phyloP scores from a whole-genome alignment of 2,797 vertebrate species.

The Mus minutoides region DNA sequence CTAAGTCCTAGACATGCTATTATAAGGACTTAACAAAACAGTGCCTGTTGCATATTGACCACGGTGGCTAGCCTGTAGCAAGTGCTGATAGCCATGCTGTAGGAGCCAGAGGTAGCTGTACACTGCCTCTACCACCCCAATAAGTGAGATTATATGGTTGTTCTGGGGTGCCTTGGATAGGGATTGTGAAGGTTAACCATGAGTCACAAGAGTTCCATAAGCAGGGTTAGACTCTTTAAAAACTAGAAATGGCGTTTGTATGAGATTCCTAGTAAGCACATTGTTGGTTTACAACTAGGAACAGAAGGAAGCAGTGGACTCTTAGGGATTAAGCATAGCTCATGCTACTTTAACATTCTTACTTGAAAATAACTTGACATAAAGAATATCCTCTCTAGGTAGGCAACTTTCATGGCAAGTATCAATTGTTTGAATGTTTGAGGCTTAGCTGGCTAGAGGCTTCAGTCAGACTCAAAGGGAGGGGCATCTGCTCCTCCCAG shows the following conservation, averaged over 20 bases:
- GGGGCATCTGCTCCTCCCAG: neutral
- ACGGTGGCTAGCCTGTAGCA: neutral
- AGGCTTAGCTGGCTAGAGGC: neutral
- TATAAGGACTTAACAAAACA: neutral
- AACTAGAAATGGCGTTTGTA: neutral
- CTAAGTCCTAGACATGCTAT: neutral
- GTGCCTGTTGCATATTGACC: neutral
- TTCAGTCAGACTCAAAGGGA: neutral
- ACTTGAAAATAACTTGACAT: neutral
- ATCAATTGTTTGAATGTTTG: neutral
- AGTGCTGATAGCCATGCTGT: neutral
- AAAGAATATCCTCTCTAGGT: neutral
- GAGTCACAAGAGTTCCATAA: neutral
- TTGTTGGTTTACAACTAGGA: neutral
- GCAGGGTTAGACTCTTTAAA: neutral
- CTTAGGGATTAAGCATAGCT: no score
- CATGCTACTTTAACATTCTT: neutral
- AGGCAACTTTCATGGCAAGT: neutral
- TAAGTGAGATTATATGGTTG: neutral
- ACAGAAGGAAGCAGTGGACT: neutral
- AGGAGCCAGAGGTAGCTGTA: neutral
- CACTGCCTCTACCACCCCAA: neutral
- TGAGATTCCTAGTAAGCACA: neutral
- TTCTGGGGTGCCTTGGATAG: neutral
- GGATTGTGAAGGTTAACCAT: neutral